Evolutionary conservation across 2,113 vertebrate genomes (phyloP), one percentile per base, ranked within the genome.

Genomic region (Phainopepla nitens): DNA sequence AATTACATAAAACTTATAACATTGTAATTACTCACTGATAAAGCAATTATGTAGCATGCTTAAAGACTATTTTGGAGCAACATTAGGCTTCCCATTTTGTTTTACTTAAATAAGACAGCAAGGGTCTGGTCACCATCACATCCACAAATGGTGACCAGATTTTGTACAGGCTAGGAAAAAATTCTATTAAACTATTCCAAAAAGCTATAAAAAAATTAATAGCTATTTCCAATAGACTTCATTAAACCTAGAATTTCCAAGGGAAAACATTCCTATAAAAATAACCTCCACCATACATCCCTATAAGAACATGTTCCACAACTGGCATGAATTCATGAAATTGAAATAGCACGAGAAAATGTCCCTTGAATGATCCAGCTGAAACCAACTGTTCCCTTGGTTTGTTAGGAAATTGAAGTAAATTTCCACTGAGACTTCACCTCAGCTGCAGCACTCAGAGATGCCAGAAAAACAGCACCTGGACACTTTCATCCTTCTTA

Each of bases 1-100:
- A 88, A 93, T 82, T 95, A 93, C 68, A 90, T 71, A 87, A 89
- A 94, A 76, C 50, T 87, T 57, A 33, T 76, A 94, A 85, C 58
- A 71, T 22, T 82, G 28, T 56, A 87, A 95, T 94, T 96, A 91
- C 66, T 85, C 20, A 47, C 70, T 65, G 85, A 96, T 93, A 72
- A 60, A 94, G 57, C 85, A 93, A 96, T 95, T 90, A 93, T 35
- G 54, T 31, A 39, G 54, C 66, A 16, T 58, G 66, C 39, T 92
- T 45, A 72, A 75, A 81, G 23, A 90, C 29, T 58, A 27, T 65
- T 90, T 35, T 77, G 58, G 66, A 85, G 71, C 58, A 88, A 83
- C 13, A 35, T 81, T 73, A 91, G 11, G 51, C 87, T 95, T 89
- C 58, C 21, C 33, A 13, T 82, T 93, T 88, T 80, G 69, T 84